phyloP scores from a whole-genome alignment of 1,140 invertebrate species.

The Ridgeia piscesae region DNA sequence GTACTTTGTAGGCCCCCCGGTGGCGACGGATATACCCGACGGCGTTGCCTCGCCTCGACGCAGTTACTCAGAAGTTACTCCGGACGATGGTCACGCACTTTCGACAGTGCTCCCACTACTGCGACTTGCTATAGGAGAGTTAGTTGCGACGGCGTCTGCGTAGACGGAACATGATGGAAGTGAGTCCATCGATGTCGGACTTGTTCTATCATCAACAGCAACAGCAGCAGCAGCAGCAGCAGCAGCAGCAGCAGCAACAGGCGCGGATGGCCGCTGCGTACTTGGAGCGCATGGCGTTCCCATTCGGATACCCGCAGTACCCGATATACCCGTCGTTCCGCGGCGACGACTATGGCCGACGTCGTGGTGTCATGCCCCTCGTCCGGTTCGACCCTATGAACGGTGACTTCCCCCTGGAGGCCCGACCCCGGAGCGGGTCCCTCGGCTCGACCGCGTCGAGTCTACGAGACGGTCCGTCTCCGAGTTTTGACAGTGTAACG shows the following conservation, averaged over 20 bases:
- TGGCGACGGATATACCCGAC: not conserved
- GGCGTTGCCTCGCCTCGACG: not conserved
- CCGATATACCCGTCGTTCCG: not conserved
- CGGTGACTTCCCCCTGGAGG: not conserved
- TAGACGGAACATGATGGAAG: not conserved
- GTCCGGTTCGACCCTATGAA: not conserved
- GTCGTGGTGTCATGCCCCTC: not conserved
- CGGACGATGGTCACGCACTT: not conserved
- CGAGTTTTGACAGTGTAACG: slow-evolving; percentile 21
- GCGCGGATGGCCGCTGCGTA: not conserved
- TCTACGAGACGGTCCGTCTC: not conserved
- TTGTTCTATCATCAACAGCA: not conserved
- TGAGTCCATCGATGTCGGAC: not conserved
- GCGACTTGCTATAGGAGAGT: not conserved
- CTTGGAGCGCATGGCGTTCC: not conserved
- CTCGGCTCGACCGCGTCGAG: slow-evolving; percentile 15
- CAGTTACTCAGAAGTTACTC: not conserved
- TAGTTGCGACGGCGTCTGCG: not conserved
- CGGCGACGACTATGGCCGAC: not conserved
- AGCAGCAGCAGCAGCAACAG: not conserved
- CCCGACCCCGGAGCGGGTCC: not conserved
- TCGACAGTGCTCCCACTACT: not conserved
- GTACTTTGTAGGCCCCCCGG: not conserved
- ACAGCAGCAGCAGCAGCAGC: not conserved
- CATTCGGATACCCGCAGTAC: not conserved